Conservation (phyloP, 2,888 invertebrate species). For the Taenaris catops region DNA sequence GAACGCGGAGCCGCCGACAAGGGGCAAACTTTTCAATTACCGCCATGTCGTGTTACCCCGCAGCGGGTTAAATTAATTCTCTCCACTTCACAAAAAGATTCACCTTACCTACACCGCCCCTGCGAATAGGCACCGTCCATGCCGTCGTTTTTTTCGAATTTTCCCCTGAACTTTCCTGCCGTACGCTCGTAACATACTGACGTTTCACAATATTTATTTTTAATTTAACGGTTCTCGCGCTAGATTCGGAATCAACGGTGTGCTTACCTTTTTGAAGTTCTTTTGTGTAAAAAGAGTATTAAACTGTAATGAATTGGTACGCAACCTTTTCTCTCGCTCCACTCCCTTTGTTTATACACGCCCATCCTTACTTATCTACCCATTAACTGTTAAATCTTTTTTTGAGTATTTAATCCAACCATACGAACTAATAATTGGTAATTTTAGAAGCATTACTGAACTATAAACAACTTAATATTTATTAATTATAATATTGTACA, state of each 20-base stretch:
- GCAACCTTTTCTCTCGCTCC: conserved; percentile 23
- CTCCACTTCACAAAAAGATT: conserved; percentile 80
- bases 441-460: too few relatives aligned
- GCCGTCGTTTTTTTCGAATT: conserved; percentile 52
- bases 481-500: too few relatives aligned
- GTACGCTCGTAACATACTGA: conserved; percentile 73
- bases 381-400: too few relatives aligned
- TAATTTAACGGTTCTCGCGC: conserved; percentile 72
- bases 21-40: conserved; percentile 81
- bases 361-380: background rate
- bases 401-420: too few relatives aligned
- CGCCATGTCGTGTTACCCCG: conserved; percentile 77
- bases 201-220: conserved; percentile 79
- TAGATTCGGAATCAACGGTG: conserved; percentile 62
- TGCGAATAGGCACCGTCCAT: conserved; percentile 58
- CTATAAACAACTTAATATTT: too few relatives aligned
- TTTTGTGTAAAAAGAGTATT: conserved; percentile 56
- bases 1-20: conserved; percentile 51
- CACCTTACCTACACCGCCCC: conserved; percentile 58
- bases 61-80: conserved; percentile 81
- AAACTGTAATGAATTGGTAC: conserved; percentile 48
- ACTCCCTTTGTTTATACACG: conserved; percentile 16
- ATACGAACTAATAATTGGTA: too few relatives aligned
- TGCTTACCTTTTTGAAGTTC: conserved; percentile 59
- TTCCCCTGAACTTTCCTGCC: conserved; percentile 53